Evolutionary conservation across 2,888 invertebrate genomes (phyloP).

Genomic region (Tinea trinotella): DNA sequence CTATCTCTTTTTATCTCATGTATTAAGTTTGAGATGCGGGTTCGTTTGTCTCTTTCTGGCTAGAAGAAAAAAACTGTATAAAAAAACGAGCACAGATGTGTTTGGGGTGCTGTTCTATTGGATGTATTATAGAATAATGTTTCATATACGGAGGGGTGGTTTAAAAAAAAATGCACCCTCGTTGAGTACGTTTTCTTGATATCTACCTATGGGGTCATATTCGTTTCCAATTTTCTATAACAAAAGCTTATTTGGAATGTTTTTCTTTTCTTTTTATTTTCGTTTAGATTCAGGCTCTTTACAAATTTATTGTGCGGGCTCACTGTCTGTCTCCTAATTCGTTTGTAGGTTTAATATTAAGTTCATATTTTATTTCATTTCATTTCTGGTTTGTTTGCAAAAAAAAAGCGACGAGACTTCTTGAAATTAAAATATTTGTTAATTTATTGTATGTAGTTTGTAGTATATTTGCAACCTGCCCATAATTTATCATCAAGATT

Average conservation of each 20-base stretch:
- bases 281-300: constrained; percentile 34
- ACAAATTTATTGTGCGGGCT: constrained; percentile 53
- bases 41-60: constrained; percentile 36
- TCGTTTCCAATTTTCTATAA: constrained; percentile 69
- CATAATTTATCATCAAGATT: too few species aligned
- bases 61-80: constrained; percentile 67
- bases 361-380: background rate
- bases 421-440: too few species aligned
- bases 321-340: constrained; percentile 18
- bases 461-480: too few species aligned
- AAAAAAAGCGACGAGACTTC: too few species aligned
- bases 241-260: constrained; percentile 48
- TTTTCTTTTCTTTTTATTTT: constrained; percentile 36
- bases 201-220: constrained; percentile 56
- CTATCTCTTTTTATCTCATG: constrained; percentile 42
- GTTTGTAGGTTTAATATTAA: background rate
- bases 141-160: constrained; percentile 60
- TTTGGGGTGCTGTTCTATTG: constrained; percentile 52
- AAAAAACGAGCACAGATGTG: constrained; percentile 58
- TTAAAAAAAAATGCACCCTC: constrained; percentile 58
- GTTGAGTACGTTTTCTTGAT: constrained; percentile 48
- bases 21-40: constrained; percentile 19
- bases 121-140: constrained; percentile 62
- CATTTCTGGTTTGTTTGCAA: too few species aligned
- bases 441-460: too few species aligned